phyloP scores from a whole-genome alignment of 2,113 vertebrate species.

The Archilochus colubris region DNA sequence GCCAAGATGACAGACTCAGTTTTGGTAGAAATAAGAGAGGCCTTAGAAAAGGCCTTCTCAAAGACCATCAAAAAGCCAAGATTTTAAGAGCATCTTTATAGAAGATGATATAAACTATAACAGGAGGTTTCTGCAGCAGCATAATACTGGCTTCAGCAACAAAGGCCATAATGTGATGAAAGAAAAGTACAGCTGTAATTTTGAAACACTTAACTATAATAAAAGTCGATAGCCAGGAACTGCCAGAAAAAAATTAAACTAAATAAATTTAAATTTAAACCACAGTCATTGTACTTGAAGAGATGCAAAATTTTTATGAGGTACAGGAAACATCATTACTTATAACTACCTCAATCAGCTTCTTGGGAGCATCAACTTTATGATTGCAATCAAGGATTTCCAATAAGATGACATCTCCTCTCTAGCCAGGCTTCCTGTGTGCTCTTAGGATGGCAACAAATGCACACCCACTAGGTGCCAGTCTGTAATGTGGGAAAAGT shows the following conservation, averaged over 20 bases:
- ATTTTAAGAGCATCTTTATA: constrained; percentile 38
- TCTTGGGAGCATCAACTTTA: neutral
- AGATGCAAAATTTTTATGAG: neutral
- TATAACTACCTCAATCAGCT: neutral
- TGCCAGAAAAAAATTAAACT: constrained; percentile 9
- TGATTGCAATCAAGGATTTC: neutral
- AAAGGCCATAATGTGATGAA: constrained; percentile 3
- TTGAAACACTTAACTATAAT: constrained; percentile 16
- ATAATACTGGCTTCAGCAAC: neutral
- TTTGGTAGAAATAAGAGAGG: neutral
- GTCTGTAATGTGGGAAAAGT: constrained; percentile 18
- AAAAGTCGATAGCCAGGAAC: neutral
- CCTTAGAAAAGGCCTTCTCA: neutral
- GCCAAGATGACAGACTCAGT: neutral
- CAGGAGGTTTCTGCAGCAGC: neutral
- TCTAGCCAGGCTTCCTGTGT: neutral
- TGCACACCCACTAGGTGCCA: constrained; percentile 13
- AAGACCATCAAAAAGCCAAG: neutral
- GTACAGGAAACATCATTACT: neutral
- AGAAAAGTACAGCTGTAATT: neutral
- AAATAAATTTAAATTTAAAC: neutral
- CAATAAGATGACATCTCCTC: neutral
- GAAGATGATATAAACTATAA: neutral
- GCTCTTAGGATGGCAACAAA: neutral
- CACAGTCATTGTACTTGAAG: neutral